A percentile compares a stretch with the other conserved stretches of the same genome.
phyloP scores from a whole-genome alignment of 2,113 vertebrate species.

The Aspiorhynchus laticeps region DNA sequence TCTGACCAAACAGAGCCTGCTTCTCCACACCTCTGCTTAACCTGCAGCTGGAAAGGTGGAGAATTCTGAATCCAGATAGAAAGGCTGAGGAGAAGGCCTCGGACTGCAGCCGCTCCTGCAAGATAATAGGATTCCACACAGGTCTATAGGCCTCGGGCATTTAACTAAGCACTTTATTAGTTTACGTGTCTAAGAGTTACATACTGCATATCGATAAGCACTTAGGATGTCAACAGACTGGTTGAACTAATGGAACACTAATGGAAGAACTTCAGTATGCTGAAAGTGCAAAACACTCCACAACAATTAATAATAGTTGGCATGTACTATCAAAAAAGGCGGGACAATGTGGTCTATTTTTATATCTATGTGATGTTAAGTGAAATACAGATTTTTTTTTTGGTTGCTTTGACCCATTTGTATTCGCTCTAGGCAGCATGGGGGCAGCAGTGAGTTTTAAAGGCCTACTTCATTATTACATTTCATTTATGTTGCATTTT shows the following conservation, averaged over 20 bases:
- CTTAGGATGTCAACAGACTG: not conserved
- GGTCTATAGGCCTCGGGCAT: not conserved
- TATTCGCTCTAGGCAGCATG: not conserved
- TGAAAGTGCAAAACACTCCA: not conserved
- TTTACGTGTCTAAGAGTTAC: conserved; percentile 41
- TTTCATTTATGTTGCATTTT: conserved; percentile 21
- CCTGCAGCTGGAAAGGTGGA: conserved; percentile 3
- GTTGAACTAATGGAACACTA: not conserved
- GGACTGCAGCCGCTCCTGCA: not conserved
- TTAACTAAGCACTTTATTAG: conserved; percentile 43
- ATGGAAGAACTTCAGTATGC: conserved; percentile 1
- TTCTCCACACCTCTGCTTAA: not conserved
- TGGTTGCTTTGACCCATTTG: not conserved
- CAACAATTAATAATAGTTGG: not conserved
- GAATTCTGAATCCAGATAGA: not conserved
- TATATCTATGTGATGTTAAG: not conserved
- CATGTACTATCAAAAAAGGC: not conserved
- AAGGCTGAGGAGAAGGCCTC: not conserved
- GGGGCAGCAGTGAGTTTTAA: conserved; percentile 37
- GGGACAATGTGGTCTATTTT: not conserved
- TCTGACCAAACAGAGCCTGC: not conserved
- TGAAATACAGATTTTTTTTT: not conserved
- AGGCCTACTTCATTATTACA: not conserved
- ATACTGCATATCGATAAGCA: conserved; percentile 29
- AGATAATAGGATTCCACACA: not conserved